A percentile compares a stretch with the other conserved stretches of the same genome.
These are phyloP conservation scores for Dasyurus viverrinus DNA, from an alignment of 2,113 vertebrate species.

Conservation along the genomic window DNA sequence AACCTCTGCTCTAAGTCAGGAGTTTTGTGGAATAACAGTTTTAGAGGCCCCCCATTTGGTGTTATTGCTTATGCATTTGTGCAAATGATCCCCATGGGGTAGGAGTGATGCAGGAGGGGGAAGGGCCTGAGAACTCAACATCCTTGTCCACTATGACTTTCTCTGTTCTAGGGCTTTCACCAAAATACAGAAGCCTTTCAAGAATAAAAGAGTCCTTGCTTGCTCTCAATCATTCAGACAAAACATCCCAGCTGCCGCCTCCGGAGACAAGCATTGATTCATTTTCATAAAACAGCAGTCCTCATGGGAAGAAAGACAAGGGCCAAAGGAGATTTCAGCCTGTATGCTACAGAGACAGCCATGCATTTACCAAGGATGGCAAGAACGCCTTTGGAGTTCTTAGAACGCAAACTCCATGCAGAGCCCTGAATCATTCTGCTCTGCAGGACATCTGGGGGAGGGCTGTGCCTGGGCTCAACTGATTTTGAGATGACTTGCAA, in stretches of 20 bases:
- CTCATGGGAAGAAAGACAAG: constrained; percentile 21
- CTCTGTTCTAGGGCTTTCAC: neutral
- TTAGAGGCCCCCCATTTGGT: constrained; percentile 70
- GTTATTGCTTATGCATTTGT: constrained; percentile 23
- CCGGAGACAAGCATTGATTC: constrained; percentile 40
- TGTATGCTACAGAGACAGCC: neutral
- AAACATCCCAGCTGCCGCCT: constrained; percentile 5
- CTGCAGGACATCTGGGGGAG: constrained; percentile 10
- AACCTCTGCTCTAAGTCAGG: constrained; percentile 48
- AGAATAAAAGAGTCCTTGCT: constrained; percentile 28
- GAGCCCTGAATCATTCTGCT: neutral
- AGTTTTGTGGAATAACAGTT: constrained; percentile 67
- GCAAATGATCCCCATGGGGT: constrained; percentile 44
- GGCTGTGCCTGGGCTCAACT: neutral
- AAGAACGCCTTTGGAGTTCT: neutral
- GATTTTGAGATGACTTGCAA: neutral
- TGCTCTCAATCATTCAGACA: neutral
- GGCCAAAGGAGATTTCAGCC: constrained; percentile 14
- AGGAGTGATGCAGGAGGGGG: constrained; percentile 13
- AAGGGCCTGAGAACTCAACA: constrained; percentile 22
- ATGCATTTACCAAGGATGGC: neutral
- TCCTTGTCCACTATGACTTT: neutral
- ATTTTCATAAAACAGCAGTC: constrained; percentile 4
- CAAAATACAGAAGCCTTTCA: constrained; percentile 4
- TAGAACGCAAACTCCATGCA: neutral